A percentile compares a stretch with the other conserved stretches of the same genome.
Conservation (phyloP, 35 echinoderm and acorn worm species). For the Eucidaris tribuloides region DNA sequence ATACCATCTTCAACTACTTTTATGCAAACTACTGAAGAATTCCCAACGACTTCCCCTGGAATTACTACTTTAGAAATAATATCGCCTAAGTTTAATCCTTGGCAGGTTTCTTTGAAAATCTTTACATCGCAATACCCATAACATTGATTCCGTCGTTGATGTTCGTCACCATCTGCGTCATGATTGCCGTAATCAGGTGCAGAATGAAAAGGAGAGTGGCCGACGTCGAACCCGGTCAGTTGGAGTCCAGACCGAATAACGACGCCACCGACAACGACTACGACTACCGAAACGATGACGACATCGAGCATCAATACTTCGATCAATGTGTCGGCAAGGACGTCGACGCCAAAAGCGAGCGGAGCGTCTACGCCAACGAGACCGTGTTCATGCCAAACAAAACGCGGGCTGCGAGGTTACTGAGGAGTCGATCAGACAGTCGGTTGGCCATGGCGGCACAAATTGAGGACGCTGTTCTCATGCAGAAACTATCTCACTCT, state of each 20-base stretch:
- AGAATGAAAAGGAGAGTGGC: neutral
- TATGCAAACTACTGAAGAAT: neutral
- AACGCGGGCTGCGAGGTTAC: neutral
- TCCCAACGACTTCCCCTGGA: neutral
- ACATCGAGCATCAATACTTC: neutral
- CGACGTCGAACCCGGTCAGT: neutral
- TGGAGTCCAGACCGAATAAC: neutral
- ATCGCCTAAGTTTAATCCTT: neutral
- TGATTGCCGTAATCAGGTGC: neutral
- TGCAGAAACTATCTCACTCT: neutral
- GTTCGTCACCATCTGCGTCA: neutral
- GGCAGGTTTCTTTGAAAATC: neutral
- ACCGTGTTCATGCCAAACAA: neutral
- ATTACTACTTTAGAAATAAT: neutral
- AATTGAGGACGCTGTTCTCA: neutral
- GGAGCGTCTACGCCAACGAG: neutral
- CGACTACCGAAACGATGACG: neutral
- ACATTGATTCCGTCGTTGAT: neutral
- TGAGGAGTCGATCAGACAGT: slow-evolving; percentile 1
- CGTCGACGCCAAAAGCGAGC: neutral
- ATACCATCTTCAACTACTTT: neutral
- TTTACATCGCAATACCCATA: neutral
- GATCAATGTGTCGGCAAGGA: neutral
- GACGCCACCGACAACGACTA: neutral
- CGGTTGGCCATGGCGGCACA: neutral